Evolutionary conservation across 35 echinoderm and acorn worm genomes (phyloP), one percentile per base, ranked within the genome.

Genomic region (Diadema setosum): DNA sequence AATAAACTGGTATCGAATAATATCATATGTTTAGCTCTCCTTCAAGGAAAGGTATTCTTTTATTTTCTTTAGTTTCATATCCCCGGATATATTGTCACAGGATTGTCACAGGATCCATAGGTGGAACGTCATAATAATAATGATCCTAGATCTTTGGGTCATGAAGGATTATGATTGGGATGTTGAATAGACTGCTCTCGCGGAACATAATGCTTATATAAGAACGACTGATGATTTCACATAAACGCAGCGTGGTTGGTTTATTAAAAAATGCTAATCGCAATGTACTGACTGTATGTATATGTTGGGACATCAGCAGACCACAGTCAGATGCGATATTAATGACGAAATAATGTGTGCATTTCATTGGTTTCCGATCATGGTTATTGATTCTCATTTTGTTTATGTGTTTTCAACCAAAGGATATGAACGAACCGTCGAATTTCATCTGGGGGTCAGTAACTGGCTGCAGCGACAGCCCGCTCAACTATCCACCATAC

Each of bases 341-440:
- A 5, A 9, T 31, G 33, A 35, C 9, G 14, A 44, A 9, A 15
- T 21, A 9, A 70, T 8, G 6, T 16, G 29, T 16, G 29, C 16
- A 16, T 16, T 70, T 26, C 64, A 16, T 24, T 73, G 82, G 14
- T 14, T 39, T 45, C 26, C 27, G 17, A 3, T 17, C 57, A 63
- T 49, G 26, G 2, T 67, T 84, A 26, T 58, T 17, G 0, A 27
- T 58, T 5, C 43, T 45, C 33, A 50, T 17, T 25, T 46, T 85
- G 45, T 85, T 9, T 3, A 57, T 61, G 44, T 70, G 58, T 14
- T 81, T 44, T 80, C 42, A 43, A 24, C 59, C 55, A 48, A 7
- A 97, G 95, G 95, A 97, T 57, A 97, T 97, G 95, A 97, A 97
- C 39, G 95, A 97, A 65, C 95, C 95, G 9, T 97, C 95, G 3